Percentiles rank a stretch among this genome's conserved stretches.
Conservation (phyloP, 2,888 invertebrate genomes). For the Heliconius hortense region DNA sequence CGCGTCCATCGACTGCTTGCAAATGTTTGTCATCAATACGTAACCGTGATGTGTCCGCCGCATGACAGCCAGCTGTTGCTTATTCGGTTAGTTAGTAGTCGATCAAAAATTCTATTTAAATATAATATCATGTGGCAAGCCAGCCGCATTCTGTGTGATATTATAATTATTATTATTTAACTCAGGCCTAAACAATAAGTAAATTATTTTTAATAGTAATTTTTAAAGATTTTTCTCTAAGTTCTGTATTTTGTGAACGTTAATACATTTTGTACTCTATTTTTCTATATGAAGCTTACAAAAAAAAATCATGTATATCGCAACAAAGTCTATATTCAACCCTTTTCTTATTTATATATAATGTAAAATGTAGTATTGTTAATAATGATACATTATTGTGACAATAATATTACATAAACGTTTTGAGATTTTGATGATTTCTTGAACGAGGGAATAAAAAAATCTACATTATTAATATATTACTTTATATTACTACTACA, state of each 20-base stretch:
- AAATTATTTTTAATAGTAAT: not conserved
- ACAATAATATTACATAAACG: no score
- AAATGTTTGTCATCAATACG: not conserved
- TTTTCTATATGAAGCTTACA: not conserved
- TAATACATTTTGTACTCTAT: not conserved
- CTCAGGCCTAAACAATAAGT: not conserved
- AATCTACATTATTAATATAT: no score
- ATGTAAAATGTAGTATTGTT: not conserved
- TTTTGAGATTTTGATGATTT: no score
- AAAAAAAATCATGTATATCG: not conserved
- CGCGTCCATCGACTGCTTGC: slow-evolving; percentile 23
- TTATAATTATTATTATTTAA: not conserved
- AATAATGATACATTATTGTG: no score
- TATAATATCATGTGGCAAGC: not conserved
- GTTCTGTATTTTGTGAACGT: not conserved
- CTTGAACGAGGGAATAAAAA: no score
- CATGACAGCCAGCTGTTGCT: not conserved
- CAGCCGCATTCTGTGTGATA: not conserved
- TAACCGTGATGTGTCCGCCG: slow-evolving; percentile 16
- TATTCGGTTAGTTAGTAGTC: slow-evolving; percentile 1
- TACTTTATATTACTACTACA: no score
- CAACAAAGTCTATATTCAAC: not conserved
- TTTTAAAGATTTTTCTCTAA: not conserved
- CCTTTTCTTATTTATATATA: not conserved
- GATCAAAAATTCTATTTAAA: not conserved